A percentile compares a stretch with the other conserved stretches of the same genome.
Evolutionary conservation across 2,888 invertebrate species (phyloP).

Genomic region (Arctia plantaginis): DNA sequence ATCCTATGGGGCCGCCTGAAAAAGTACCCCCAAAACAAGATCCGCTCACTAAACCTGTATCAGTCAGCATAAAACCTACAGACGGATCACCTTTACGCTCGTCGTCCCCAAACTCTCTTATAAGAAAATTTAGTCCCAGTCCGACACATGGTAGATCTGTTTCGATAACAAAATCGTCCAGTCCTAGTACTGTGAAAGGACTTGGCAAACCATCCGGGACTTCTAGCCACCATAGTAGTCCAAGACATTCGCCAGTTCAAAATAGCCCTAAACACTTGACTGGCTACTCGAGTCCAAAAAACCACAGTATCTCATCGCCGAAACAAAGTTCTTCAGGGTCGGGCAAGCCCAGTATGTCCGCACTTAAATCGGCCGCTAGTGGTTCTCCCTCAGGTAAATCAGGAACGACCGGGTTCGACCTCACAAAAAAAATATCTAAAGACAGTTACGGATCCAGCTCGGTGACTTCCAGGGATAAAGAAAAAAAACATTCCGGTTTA

Average conservation of each 20-base stretch:
- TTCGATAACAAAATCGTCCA: slow-evolving; percentile 88
- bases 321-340: slow-evolving; percentile 91
- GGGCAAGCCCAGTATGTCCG: slow-evolving; percentile 96
- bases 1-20: slow-evolving; percentile 93
- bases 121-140: slow-evolving; percentile 90
- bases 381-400: slow-evolving; percentile 89
- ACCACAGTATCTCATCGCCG: slow-evolving; percentile 92
- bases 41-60: slow-evolving; percentile 89
- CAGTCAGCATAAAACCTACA: slow-evolving; percentile 91
- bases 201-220: slow-evolving; percentile 83
- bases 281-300: slow-evolving; percentile 91
- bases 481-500: slow-evolving; percentile 84
- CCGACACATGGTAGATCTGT: slow-evolving; percentile 89
- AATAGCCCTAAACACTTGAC: slow-evolving; percentile 91
- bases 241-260: slow-evolving; percentile 92
- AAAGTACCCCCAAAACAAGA: slow-evolving; percentile 92
- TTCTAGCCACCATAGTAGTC: slow-evolving; percentile 88
- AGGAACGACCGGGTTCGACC: slow-evolving; percentile 83
- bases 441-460: slow-evolving; percentile 79
- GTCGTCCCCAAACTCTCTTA: slow-evolving; percentile 88
- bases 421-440: slow-evolving; percentile 85
- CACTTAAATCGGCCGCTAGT: slow-evolving; percentile 92
- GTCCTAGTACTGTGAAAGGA: slow-evolving; percentile 77
- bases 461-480: slow-evolving; percentile 82
- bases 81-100: slow-evolving; percentile 88